Conservation (phyloP, 2,797 vertebrate genomes). For the Anabacerthia variegaticeps region DNA sequence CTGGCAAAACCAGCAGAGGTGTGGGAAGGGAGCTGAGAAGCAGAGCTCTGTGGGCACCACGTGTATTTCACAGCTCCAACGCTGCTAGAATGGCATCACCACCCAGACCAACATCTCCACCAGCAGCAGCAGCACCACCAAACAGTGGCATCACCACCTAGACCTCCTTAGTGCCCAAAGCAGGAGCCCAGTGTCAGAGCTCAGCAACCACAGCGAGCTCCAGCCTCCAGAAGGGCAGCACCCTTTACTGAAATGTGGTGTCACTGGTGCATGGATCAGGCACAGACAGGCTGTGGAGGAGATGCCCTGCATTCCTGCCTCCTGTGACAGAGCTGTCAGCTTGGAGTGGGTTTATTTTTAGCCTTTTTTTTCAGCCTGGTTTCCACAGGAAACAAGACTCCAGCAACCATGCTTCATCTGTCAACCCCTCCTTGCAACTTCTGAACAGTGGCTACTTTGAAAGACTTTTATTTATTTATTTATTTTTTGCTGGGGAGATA, state of each 20-base stretch:
- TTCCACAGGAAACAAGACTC: conserved; percentile 10
- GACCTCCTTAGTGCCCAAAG: not conserved
- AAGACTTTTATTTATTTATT: not conserved
- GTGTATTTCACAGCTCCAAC: not conserved
- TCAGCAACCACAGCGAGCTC: not conserved
- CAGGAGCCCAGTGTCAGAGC: not conserved
- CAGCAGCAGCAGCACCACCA: not conserved
- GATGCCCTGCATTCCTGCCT: not conserved
- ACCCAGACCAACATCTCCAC: too few species aligned
- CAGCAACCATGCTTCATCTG: not conserved
- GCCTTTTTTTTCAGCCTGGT: not conserved
- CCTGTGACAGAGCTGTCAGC: not conserved
- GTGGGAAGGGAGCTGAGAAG: not conserved
- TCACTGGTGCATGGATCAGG: accelerated
- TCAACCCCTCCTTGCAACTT: not conserved
- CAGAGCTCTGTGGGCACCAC: not conserved
- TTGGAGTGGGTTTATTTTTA: not conserved
- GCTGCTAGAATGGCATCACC: not conserved
- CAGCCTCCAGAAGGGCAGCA: accelerated
- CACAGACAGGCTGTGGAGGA: not conserved
- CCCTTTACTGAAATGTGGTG: not conserved
- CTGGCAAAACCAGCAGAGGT: not conserved
- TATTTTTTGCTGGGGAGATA: not conserved
- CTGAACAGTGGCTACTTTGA: not conserved
- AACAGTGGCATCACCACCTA: not conserved